These are phyloP conservation scores for Pantala flavescens DNA, from an alignment of 1,140 invertebrate genomes.

Conservation along the genomic window DNA sequence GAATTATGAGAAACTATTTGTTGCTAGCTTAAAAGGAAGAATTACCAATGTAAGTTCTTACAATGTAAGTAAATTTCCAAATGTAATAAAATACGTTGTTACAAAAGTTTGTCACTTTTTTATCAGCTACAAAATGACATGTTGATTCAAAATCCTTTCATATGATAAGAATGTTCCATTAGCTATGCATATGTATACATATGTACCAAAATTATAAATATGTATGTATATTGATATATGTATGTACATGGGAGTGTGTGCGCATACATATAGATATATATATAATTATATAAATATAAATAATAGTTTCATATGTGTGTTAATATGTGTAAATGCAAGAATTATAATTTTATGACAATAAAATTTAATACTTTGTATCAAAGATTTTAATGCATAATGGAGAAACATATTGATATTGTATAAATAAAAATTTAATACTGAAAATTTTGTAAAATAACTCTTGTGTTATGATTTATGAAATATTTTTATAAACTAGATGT, in stretches of 20 bases:
- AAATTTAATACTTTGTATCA: conserved; percentile 11
- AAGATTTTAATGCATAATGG: conserved; percentile 7
- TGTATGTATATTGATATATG: neutral
- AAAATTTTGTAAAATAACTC: neutral
- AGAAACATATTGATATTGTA: neutral
- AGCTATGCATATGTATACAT: neutral
- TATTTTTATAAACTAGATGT: neutral
- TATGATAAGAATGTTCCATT: neutral
- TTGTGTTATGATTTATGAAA: neutral
- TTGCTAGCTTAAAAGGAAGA: neutral
- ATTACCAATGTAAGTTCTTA: neutral
- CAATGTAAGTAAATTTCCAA: conserved; percentile 6
- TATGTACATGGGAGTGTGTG: neutral
- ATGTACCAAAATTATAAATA: neutral
- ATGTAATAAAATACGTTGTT: conserved; percentile 1
- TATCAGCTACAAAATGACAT: conserved; percentile 3
- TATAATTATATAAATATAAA: neutral
- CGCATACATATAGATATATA: neutral
- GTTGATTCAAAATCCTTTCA: neutral
- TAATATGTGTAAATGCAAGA: conserved; percentile 6
- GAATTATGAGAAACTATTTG: neutral
- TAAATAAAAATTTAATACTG: neutral
- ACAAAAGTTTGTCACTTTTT: neutral
- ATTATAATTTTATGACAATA: conserved; percentile 11
- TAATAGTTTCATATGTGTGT: neutral